Conservation (phyloP, 2,888 invertebrate genomes). For the Marasmarcha lunaedactyla region DNA sequence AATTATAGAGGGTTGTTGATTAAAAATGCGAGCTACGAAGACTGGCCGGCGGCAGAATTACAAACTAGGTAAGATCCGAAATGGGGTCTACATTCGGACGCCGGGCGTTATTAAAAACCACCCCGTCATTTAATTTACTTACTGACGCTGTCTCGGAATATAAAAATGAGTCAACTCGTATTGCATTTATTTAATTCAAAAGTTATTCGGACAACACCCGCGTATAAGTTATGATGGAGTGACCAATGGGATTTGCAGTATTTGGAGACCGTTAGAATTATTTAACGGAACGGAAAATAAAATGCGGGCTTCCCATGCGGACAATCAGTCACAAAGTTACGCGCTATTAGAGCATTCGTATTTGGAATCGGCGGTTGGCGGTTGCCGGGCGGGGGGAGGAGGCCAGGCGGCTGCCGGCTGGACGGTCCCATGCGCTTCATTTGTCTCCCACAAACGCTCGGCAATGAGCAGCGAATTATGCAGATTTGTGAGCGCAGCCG, state of each 20-base stretch:
- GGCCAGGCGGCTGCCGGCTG: not conserved
- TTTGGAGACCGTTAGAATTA: not conserved
- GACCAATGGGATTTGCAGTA: not conserved
- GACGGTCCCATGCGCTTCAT: slow-evolving; percentile 6
- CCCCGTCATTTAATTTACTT: slow-evolving; percentile 13
- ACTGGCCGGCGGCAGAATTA: slow-evolving; percentile 23
- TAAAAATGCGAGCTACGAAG: slow-evolving; percentile 41
- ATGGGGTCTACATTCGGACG: slow-evolving; percentile 23
- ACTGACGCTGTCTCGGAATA: not conserved
- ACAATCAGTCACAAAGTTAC: not conserved
- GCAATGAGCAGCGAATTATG: slow-evolving; percentile 9
- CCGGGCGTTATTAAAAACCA: slow-evolving; percentile 23
- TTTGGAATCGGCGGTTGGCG: not conserved
- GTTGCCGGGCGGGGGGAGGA: not conserved
- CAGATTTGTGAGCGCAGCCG: slow-evolving; percentile 6
- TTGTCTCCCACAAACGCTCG: slow-evolving; percentile 9
- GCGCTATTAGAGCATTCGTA: not conserved
- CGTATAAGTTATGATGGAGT: not conserved
- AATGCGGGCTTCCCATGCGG: not conserved
- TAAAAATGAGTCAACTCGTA: not conserved
- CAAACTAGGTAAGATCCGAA: slow-evolving; percentile 22
- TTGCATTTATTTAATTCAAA: no score
- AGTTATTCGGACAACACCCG: not conserved
- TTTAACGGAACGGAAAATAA: not conserved
- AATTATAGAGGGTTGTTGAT: slow-evolving; percentile 33